Percentiles rank a stretch among this genome's conserved stretches.
phyloP scores from a whole-genome alignment of 1,140 invertebrate genomes.

The Sarcophaga peregrina region DNA sequence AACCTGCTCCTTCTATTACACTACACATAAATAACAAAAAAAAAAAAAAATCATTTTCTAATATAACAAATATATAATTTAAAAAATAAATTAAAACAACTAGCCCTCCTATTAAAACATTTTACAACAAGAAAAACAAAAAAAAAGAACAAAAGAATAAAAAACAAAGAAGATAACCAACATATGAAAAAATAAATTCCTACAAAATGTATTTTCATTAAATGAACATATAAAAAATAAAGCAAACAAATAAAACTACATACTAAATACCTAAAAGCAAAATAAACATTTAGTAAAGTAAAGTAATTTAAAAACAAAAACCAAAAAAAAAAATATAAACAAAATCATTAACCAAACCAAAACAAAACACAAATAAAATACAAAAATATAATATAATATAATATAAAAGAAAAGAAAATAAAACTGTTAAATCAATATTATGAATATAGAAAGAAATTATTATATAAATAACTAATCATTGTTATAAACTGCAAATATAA shows the following conservation, averaged over 20 bases:
- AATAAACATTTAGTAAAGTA: conserved; percentile 22
- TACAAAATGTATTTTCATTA: conserved; percentile 30
- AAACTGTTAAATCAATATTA: conserved; percentile 22
- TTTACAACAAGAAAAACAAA: conserved; percentile 22
- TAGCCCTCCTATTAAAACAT: conserved; percentile 40
- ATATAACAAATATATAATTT: conserved; percentile 26
- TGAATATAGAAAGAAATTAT: conserved; percentile 21
- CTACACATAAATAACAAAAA: background rate
- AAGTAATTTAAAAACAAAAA: background rate
- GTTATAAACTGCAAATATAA: conserved; percentile 37
- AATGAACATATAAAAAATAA: conserved; percentile 30
- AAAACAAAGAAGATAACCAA: background rate
- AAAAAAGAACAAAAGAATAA: conserved; percentile 31
- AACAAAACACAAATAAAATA: background rate
- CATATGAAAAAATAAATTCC: background rate
- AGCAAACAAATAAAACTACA: conserved; percentile 22
- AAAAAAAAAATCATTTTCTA: background rate
- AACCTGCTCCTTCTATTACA: background rate
- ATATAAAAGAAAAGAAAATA: background rate
- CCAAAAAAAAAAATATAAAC: background rate
- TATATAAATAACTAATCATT: conserved; percentile 35
- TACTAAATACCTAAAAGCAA: background rate
- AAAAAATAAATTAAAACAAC: conserved; percentile 28
- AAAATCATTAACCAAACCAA: conserved; percentile 29
- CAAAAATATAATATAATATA: too few relatives aligned